Evolutionary conservation across 2,888 invertebrate genomes (phyloP).

Genomic region (Yponomeuta plumbellus): DNA sequence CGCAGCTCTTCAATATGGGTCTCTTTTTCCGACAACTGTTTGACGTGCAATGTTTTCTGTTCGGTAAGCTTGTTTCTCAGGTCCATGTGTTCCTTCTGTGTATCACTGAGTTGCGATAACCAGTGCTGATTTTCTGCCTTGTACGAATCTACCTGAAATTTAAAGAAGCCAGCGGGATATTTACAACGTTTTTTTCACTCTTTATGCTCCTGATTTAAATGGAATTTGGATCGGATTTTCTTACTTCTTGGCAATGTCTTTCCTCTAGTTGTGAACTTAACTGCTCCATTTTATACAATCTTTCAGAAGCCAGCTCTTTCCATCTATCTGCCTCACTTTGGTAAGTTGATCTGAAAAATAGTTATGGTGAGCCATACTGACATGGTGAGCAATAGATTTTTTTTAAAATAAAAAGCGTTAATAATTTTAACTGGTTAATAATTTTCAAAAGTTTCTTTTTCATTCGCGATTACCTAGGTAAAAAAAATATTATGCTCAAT

Average conservation of each 20-base stretch:
- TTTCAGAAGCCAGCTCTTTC: constrained; percentile 81
- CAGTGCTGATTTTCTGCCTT: constrained; percentile 80
- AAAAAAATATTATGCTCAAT: too few species aligned
- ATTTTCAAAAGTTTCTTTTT: too few species aligned
- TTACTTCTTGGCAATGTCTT: constrained; percentile 77
- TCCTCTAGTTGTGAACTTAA: constrained; percentile 76
- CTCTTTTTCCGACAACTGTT: constrained; percentile 63
- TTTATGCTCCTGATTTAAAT: background rate
- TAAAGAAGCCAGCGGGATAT: background rate
- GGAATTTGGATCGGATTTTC: constrained; percentile 4
- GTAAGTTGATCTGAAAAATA: constrained; percentile 42
- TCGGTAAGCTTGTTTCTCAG: constrained; percentile 67
- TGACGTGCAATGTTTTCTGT: constrained; percentile 52
- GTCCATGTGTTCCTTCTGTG: constrained; percentile 70
- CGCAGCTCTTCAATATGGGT: constrained; percentile 65
- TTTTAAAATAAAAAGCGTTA: too few species aligned
- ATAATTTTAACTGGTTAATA: too few species aligned
- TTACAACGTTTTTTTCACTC: background rate
- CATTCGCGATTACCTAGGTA: too few species aligned
- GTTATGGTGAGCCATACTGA: background rate
- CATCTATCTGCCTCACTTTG: constrained; percentile 74
- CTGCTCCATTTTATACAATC: constrained; percentile 80
- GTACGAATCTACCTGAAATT: constrained; percentile 72
- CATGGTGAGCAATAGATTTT: too few species aligned
- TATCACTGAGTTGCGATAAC: constrained; percentile 72